Percentiles rank a stretch among this genome's conserved stretches.
Conservation (phyloP, 2,113 vertebrate species). For the Rhinolophus sinicus region DNA sequence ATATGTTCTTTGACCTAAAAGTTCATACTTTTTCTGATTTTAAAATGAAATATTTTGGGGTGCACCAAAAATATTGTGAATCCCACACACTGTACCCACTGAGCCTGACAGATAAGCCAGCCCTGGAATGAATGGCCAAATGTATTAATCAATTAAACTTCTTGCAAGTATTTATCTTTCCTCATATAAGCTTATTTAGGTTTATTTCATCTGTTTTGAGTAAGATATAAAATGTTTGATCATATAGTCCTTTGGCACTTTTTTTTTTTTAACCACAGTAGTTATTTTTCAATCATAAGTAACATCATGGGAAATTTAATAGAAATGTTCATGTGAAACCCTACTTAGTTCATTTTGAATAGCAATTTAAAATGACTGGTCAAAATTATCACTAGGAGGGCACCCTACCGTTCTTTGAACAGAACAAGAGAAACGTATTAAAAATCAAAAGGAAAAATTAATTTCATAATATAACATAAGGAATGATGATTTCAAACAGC, state of each 20-base stretch:
- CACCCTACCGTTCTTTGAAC: slow-evolving; percentile 75
- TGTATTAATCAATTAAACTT: slow-evolving; percentile 28
- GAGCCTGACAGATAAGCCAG: neutral
- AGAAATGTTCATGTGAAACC: slow-evolving; percentile 66
- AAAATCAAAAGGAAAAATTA: slow-evolving; percentile 79
- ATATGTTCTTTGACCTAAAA: neutral
- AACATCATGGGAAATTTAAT: slow-evolving; percentile 68
- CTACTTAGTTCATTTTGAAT: slow-evolving; percentile 53
- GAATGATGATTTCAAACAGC: slow-evolving; percentile 72
- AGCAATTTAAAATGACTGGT: slow-evolving; percentile 68
- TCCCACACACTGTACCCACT: neutral
- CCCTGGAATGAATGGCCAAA: neutral
- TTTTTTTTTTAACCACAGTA: slow-evolving; percentile 1
- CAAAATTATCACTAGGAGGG: slow-evolving; percentile 66
- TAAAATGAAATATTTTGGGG: neutral
- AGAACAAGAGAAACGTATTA: slow-evolving; percentile 73
- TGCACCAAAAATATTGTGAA: neutral
- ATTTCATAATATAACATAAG: slow-evolving; percentile 69
- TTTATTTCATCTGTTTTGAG: slow-evolving; percentile 57
- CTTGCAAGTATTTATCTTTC: slow-evolving; percentile 42
- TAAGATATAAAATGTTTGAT: slow-evolving; percentile 39
- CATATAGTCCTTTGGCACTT: slow-evolving; percentile 28
- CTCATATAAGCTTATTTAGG: slow-evolving; percentile 14
- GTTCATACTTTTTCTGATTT: neutral
- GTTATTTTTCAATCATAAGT: slow-evolving; percentile 62